Evolutionary conservation across 2,888 invertebrate species (phyloP), one percentile per base, ranked within the genome.

Genomic region (Listrodromus nycthemerus): DNA sequence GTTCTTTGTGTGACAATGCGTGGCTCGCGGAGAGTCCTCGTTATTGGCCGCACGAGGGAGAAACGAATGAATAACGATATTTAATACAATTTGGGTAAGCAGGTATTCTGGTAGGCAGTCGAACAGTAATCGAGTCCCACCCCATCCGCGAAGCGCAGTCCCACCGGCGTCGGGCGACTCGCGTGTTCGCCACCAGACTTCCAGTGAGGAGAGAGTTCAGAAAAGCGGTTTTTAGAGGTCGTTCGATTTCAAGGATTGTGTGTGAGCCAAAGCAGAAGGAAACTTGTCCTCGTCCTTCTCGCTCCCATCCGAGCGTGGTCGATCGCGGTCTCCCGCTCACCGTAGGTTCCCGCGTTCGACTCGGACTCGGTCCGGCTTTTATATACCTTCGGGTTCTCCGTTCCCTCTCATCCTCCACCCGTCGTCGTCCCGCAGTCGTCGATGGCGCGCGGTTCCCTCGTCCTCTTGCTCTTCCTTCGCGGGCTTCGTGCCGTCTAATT

Each of bases 211-310:
- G 41, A 45, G 81, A 74, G 70, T 70, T 70, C 65, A 84, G 81
- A 70, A 84, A 78, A 84, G 84, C 77, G 65, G 84, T 84, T 84
- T 50, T 84, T 69, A 74, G 78, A 78, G 78, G 74, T 84, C 74
- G 78, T 84, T 81, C 78, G 80, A 84, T 84, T 84, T 84, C 84
- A 81, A 84, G 81, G 84, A 84, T 84, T 77, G 74, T 75, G 70
- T 74, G 84, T 45, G 41, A 45, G 73, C 50, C 73, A 78, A 81
- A 74, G 80, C 58, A 81, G 81, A 81, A 69, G 73, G 84, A 84
- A 84, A 81, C 84, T 84, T 74, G 84, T 84, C 84, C 16, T 84
- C 65, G 48, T 58, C 69, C 50, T 33, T 80, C 84, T 84, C 65
- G 6, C 84, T 81, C 70, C 70, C 19, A 70, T 2, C 73, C 8